Percentiles rank a stretch among this genome's conserved stretches.
These are phyloP conservation scores for Trissolcus basalis DNA, from an alignment of 1,140 invertebrate genomes.

Conservation along the genomic window DNA sequence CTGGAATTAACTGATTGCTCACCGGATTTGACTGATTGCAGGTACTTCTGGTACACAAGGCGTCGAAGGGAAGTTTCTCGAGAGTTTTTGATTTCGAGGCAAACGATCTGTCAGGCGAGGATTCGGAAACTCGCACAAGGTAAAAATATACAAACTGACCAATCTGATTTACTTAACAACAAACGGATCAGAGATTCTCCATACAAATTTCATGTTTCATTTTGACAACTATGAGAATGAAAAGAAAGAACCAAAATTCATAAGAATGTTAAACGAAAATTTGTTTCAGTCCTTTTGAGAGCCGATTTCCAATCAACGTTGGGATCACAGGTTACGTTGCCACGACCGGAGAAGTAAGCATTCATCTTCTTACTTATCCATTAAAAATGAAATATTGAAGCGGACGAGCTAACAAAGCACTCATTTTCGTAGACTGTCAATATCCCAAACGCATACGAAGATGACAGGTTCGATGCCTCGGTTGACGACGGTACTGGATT, in stretches of 20 bases:
- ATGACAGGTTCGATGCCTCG: slow-evolving; percentile 91
- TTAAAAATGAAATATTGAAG: too few species aligned
- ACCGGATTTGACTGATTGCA: slow-evolving; percentile 64
- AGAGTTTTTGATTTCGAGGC: slow-evolving; percentile 94
- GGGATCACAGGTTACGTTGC: slow-evolving; percentile 97
- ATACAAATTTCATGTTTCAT: too few species aligned
- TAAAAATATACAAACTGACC: too few species aligned
- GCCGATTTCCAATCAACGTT: slow-evolving; percentile 96
- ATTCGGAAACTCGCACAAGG: slow-evolving; percentile 85
- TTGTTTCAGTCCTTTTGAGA: slow-evolving; percentile 86
- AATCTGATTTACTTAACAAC: too few species aligned
- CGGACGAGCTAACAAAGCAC: too few species aligned
- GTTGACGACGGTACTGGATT: slow-evolving; percentile 88
- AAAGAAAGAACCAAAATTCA: too few species aligned
- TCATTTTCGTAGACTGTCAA: slow-evolving; percentile 86
- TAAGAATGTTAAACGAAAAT: too few species aligned
- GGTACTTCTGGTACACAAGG: slow-evolving; percentile 91
- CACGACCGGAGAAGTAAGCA: slow-evolving; percentile 92
- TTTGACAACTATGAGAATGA: too few species aligned
- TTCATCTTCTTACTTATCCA: too few species aligned
- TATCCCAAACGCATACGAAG: slow-evolving; percentile 92
- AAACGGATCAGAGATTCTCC: too few species aligned
- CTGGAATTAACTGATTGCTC: too few species aligned
- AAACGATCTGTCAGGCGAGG: slow-evolving; percentile 84
- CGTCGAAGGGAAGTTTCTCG: slow-evolving; percentile 91